Evolutionary conservation across 2,888 invertebrate genomes (phyloP), one percentile per base, ranked within the genome.

Genomic region (Andrena fulva): DNA sequence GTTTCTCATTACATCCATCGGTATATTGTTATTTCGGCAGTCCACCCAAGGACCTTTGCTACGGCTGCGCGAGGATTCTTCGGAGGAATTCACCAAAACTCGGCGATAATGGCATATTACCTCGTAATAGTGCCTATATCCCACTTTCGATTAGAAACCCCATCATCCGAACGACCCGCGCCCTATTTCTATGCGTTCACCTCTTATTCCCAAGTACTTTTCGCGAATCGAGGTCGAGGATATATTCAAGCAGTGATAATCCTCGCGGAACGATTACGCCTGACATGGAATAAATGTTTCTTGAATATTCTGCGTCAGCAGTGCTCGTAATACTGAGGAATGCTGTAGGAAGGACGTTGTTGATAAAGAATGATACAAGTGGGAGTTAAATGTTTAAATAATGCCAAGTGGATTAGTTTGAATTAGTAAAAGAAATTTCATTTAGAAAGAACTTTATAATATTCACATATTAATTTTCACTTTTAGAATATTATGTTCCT

Each of bases 1-100:
- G 87, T 90, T 91, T 90, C 90, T 91, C 91, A 87, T 91, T 90
- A 91, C 85, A 82, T 68, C 80, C 81, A 77, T 80, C 79, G 79
- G 82, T 85, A 86, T 87, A 87, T 85, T 80, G 85, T 86, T 89
- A 89, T 87, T 89, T 87, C 86, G 77, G 54, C 80, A 68, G 82
- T 84, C 85, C 78, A 67, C 77, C 29, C 72, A 10, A 77, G 64
- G 66, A 76, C 69, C 68, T 54, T 67, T 35, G 31, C 52, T 50
- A 52, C 31, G 68, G 67, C 60, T 31, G 35, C 59, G 31, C 64
- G 76, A 74, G 63, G 73, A 73, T 80, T 69, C 84, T 85, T 68
- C 80, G 74, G 85, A 89, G 87, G 85, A 89, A 89, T 85, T 81
- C 85, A 79, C 62, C 83, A 82, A 82, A 87, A 90, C 86, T 80